Conservation (phyloP, 2,888 invertebrate species). For the Sipha maydis region DNA sequence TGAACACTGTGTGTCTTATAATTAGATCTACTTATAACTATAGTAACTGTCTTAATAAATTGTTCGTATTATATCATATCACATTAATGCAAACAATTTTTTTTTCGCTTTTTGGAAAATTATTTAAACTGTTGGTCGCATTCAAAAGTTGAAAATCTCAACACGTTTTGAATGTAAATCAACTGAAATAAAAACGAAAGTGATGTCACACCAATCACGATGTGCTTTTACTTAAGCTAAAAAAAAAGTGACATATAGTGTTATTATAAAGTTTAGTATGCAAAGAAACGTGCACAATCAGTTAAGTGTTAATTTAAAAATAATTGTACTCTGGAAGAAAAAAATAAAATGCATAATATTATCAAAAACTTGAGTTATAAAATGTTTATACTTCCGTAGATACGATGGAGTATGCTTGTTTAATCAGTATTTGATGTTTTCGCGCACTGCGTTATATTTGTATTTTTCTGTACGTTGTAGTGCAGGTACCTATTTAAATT, state of each 20-base stretch:
- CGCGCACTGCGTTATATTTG: not conserved
- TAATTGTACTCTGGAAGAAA: not conserved
- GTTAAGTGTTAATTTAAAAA: not conserved
- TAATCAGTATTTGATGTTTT: slow-evolving; percentile 1
- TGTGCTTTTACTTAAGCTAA: too few species aligned
- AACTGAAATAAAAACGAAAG: too few species aligned
- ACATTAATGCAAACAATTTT: not conserved
- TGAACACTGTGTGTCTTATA: too few species aligned
- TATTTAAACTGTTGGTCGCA: not conserved
- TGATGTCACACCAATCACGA: too few species aligned
- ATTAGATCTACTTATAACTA: too few species aligned
- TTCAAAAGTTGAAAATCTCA: not conserved
- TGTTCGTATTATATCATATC: not conserved
- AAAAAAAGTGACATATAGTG: too few species aligned
- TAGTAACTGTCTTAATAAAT: not conserved
- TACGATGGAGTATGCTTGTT: not conserved
- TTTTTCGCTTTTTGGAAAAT: not conserved
- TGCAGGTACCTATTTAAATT: not conserved
- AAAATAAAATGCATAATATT: not conserved
- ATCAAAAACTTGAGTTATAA: not conserved
- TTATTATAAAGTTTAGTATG: too few species aligned
- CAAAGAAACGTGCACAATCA: not conserved
- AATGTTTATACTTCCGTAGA: not conserved
- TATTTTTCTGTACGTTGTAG: not conserved
- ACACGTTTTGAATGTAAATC: not conserved